Evolutionary conservation across 1,140 invertebrate species (phyloP), one percentile per base, ranked within the genome.

Genomic region (Helicoverpa zea): DNA sequence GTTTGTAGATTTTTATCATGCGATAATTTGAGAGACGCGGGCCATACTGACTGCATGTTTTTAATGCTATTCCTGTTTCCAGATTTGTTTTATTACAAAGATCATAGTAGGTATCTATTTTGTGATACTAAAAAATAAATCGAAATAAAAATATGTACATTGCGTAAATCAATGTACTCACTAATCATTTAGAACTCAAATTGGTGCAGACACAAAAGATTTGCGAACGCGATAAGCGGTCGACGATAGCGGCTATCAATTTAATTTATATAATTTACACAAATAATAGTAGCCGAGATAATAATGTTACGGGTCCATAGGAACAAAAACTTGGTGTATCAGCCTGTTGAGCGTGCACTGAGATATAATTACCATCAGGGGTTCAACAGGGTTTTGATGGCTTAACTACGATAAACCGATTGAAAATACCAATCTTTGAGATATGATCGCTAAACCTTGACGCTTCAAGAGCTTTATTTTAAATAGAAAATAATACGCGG

Each of bases 231-330:
- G 64, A 68, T 68, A 68, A 68, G 51, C 9, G 49, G 47, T 29
- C 64, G 16, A 68, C n/a, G 64, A 51, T 68, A 68, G 51, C 49
- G 16, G 64, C 47, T 68, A 68, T 68, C 64, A 47, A 68, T 68
- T 51, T 64, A 51, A 51, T 51, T 68, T 51, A 68, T 68, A 16
- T 13, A 16, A 35, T 23, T 49, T 16, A 68, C 64, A 51, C 64
- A 51, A 68, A 4, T 66, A 47, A 66, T 49, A 66, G 35, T 18
- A 51, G 47, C 23, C 51, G 16, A 51, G 64, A 68, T 68, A 68
- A 68, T 68, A 14, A 61, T 1, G 13, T 61, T 63, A 14, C 7
- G 1, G 30, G 5, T 2, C n/a, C 14, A 13, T 61, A 30, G 16
- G 5, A 3, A 61, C 23, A 13, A 12, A 29, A 61, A 29, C 23